phyloP scores from a whole-genome alignment of 2,113 vertebrate genomes.

The Chamaetylas fuelleborni region DNA sequence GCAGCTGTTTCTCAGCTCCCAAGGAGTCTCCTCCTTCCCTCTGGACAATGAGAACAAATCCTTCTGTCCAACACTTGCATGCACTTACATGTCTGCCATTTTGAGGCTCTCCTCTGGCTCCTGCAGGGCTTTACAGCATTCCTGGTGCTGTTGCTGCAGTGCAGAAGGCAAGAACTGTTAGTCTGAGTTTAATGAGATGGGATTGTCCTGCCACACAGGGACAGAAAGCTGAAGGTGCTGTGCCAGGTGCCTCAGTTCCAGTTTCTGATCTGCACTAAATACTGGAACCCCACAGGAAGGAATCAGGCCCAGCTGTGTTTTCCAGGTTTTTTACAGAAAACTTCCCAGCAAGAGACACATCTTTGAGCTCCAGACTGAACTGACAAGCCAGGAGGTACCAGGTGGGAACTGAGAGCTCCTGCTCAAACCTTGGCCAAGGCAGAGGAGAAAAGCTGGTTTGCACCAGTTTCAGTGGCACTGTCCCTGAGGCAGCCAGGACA shows the following conservation, averaged over 20 bases:
- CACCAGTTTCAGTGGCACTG: background rate
- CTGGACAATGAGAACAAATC: background rate
- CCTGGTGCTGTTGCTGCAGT: background rate
- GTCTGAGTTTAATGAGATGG: background rate
- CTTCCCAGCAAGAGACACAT: background rate
- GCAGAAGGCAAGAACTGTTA: background rate
- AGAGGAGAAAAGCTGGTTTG: background rate
- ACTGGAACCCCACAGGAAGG: background rate
- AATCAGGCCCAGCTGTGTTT: background rate
- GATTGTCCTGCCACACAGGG: background rate
- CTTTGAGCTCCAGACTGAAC: background rate
- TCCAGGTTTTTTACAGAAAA: background rate
- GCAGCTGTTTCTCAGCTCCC: background rate
- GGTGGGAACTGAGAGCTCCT: background rate
- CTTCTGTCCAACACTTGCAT: background rate
- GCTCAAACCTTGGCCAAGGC: background rate
- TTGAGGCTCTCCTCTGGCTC: background rate
- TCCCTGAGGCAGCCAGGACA: background rate
- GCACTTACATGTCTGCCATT: background rate
- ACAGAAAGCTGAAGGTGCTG: background rate
- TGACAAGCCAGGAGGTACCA: background rate
- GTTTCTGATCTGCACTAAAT: background rate
- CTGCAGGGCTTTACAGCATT: background rate
- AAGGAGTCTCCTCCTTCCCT: background rate
- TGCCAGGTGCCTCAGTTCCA: background rate